A percentile compares a stretch with the other conserved stretches of the same genome.
phyloP scores from a whole-genome alignment of 2,888 invertebrate genomes.

The Smittia sp. region DNA sequence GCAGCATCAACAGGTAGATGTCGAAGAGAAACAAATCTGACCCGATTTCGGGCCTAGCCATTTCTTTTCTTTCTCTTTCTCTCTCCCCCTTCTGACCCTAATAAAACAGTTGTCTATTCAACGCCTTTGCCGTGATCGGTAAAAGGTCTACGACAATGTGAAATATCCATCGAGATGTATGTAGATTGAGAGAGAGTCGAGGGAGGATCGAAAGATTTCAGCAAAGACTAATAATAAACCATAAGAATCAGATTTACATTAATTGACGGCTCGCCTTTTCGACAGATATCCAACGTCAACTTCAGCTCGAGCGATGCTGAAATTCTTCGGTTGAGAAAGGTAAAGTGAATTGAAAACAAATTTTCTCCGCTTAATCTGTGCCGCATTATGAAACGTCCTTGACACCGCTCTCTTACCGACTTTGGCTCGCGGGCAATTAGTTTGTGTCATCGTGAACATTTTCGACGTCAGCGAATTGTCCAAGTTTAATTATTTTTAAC shows the following conservation, averaged over 20 bases:
- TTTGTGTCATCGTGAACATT: constrained; percentile 11
- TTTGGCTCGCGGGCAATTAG: background rate
- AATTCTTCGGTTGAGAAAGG: constrained; percentile 38
- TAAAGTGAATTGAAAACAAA: constrained; percentile 16
- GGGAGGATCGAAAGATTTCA: no score
- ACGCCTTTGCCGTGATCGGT: background rate
- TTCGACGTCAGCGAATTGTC: background rate
- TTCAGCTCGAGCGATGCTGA: constrained; percentile 27
- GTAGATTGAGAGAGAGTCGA: no score
- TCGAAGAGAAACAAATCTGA: constrained; percentile 18
- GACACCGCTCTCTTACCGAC: background rate
- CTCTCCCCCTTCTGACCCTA: constrained; percentile 12
- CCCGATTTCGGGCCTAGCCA: constrained; percentile 22
- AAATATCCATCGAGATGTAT: background rate
- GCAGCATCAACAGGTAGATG: constrained; percentile 35
- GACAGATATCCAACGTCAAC: constrained; percentile 12
- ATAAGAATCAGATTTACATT: background rate
- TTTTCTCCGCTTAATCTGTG: background rate
- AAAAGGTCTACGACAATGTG: no score
- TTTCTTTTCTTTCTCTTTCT: background rate
- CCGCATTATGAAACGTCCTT: constrained; percentile 22
- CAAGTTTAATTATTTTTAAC: constrained; percentile 2
- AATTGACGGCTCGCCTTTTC: background rate
- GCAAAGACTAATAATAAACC: no score
- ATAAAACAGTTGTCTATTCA: constrained; percentile 5